Evolutionary conservation across 2,888 invertebrate species (phyloP).

Genomic region (Bedellia somnulentella): DNA sequence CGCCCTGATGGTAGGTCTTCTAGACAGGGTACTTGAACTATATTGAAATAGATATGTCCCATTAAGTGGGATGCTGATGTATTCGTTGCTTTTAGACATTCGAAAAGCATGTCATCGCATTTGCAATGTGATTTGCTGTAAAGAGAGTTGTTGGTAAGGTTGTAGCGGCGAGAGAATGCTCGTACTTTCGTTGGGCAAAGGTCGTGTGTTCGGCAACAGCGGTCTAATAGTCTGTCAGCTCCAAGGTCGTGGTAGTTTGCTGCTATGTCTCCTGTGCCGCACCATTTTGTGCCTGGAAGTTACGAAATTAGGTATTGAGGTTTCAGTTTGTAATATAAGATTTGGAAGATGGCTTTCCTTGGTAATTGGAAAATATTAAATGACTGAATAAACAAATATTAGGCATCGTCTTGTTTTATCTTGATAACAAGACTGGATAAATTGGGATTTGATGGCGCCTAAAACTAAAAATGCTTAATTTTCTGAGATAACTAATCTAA

Average conservation of each 20-base stretch:
- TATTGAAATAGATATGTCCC: conserved; percentile 85
- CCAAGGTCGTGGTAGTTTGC: conserved; percentile 84
- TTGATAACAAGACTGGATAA: too few species aligned
- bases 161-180: conserved; percentile 72
- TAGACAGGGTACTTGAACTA: conserved; percentile 75
- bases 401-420: too few species aligned
- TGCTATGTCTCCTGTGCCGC: conserved; percentile 88
- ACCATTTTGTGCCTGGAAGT: conserved; percentile 86
- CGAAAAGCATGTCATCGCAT: conserved; percentile 82
- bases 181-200: conserved; percentile 82
- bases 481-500: too few species aligned
- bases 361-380: too few species aligned
- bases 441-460: too few species aligned
- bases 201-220: conserved; percentile 89
- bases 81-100: conserved; percentile 75
- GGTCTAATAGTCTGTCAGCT: conserved; percentile 68
- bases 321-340: too few species aligned
- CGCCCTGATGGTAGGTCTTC: conserved; percentile 53
- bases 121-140: conserved; percentile 89
- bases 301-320: too few species aligned
- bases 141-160: conserved; percentile 79
- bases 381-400: too few species aligned
- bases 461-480: too few species aligned
- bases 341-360: too few species aligned
- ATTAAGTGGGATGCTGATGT: conserved; percentile 74